Conservation (phyloP, 2,113 vertebrate genomes). For the Hyperoodon ampullatus region DNA sequence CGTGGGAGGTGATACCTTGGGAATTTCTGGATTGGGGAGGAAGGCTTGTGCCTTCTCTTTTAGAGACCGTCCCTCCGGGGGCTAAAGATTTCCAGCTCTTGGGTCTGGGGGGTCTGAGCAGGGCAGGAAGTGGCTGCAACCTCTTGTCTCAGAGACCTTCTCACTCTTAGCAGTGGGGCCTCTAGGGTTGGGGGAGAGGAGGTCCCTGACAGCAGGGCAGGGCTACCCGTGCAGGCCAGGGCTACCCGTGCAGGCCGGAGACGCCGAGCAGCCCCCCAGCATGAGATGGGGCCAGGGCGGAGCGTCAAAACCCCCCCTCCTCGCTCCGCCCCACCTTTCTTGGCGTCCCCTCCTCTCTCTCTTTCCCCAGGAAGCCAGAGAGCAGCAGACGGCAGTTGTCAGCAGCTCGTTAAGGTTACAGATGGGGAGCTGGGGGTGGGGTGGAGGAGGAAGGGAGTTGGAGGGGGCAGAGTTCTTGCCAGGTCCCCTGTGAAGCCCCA, state of each 20-base stretch:
- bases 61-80: background rate
- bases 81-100: background rate
- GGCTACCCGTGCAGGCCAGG: background rate
- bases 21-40: background rate
- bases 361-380: constrained; percentile 32
- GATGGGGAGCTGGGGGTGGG: background rate
- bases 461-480: background rate
- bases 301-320: background rate
- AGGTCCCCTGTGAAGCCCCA: background rate
- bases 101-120: background rate
- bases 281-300: background rate
- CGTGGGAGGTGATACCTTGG: background rate
- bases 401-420: constrained; percentile 32
- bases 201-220: background rate
- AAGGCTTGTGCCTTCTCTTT: background rate
- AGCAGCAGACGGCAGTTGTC: constrained; percentile 45
- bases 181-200: background rate
- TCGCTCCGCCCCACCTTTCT: background rate
- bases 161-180: background rate
- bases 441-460: background rate
- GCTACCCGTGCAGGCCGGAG: background rate
- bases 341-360: background rate
- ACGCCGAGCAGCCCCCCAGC: background rate
- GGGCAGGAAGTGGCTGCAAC: background rate
- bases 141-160: background rate